Evolutionary conservation across 2,797 vertebrate species (phyloP).

Genomic region (Diceros bicornis): DNA sequence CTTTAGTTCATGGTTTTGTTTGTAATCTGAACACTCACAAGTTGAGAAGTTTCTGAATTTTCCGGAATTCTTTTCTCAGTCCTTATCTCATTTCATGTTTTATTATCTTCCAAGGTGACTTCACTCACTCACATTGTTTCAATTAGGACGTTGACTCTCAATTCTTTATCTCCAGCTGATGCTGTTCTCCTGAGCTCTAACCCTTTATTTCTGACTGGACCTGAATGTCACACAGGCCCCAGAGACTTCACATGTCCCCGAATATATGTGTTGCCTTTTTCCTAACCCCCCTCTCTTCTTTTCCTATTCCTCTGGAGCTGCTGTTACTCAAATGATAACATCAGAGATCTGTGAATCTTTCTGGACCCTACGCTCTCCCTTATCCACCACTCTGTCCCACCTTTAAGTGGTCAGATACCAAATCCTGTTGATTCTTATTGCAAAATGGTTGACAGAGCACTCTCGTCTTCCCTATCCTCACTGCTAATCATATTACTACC

Average conservation of each 20-base stretch:
- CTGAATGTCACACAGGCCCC: background rate
- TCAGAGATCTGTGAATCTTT: background rate
- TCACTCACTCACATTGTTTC: background rate
- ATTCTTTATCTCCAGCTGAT: background rate
- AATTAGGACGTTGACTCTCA: background rate
- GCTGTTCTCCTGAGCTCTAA: background rate
- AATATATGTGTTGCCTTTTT: background rate
- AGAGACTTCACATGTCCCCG: background rate
- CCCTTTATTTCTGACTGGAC: background rate
- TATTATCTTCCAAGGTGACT: background rate
- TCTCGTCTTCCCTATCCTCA: rapidly evolving
- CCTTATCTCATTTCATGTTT: slow-evolving; percentile 11
- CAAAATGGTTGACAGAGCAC: background rate
- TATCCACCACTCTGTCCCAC: background rate
- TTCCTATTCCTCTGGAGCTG: background rate
- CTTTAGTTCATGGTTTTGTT: background rate
- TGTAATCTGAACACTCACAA: background rate
- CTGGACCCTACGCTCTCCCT: background rate
- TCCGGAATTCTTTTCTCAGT: slow-evolving; percentile 12
- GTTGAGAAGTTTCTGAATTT: slow-evolving; percentile 58
- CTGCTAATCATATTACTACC: background rate
- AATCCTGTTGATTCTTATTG: background rate
- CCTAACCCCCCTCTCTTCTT: background rate
- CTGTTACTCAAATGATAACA: background rate
- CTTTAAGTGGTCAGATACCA: background rate